These are phyloP conservation scores for Drosophila baimaii DNA, from an alignment of 1,140 invertebrate species.

Conservation along the genomic window DNA sequence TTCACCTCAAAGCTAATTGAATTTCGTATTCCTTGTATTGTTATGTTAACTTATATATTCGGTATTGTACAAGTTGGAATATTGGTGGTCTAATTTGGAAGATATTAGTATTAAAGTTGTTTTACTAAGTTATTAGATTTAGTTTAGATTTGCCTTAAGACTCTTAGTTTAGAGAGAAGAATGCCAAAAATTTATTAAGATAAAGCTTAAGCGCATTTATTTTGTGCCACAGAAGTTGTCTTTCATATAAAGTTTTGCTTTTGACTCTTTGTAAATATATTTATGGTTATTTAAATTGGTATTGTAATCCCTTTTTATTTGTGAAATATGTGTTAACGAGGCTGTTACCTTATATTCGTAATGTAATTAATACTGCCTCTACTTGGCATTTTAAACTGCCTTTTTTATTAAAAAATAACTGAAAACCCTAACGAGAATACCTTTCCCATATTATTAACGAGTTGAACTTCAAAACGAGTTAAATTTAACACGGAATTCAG, in stretches of 20 bases:
- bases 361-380: no score
- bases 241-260: no score
- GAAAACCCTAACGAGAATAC: no score
- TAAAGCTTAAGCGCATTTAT: no score
- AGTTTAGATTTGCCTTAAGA: no score
- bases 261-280: not conserved
- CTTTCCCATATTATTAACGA: not conserved
- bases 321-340: not conserved
- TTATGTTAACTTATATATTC: slow-evolving; percentile 1
- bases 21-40: slow-evolving; percentile 4
- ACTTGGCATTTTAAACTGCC: not conserved
- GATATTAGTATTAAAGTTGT: not conserved
- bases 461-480: not conserved
- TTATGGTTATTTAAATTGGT: not conserved
- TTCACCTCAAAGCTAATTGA: slow-evolving; percentile 11
- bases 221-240: no score
- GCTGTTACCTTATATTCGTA: not conserved
- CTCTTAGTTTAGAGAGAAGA: no score
- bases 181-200: no score
- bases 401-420: not conserved
- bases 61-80: not conserved
- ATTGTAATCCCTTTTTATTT: not conserved
- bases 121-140: not conserved
- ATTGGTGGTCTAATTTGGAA: not conserved
- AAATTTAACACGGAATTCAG: not conserved